These are phyloP conservation scores for Dromococcyx pavoninus DNA, from an alignment of 2,797 vertebrate species.

Conservation along the genomic window DNA sequence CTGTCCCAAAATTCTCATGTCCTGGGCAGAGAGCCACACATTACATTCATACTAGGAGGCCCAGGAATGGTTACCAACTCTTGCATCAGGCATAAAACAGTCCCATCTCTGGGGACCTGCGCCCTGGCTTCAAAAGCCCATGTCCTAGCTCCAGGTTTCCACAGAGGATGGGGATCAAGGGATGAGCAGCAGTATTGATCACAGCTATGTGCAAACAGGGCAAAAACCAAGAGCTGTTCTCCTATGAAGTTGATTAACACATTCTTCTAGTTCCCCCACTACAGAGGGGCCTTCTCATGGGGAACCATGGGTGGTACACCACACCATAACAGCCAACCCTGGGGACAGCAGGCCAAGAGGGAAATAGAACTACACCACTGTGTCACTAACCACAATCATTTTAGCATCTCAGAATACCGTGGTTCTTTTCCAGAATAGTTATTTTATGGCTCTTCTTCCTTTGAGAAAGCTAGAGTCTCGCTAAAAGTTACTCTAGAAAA, in stretches of 20 bases:
- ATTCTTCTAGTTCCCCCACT: background rate
- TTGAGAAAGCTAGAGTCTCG: background rate
- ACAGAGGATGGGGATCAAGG: fast-evolving
- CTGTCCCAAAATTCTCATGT: background rate
- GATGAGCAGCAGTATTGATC: background rate
- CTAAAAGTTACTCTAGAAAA: background rate
- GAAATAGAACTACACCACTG: background rate
- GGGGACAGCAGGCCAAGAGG: fast-evolving
- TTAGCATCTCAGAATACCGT: background rate
- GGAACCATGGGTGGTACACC: background rate
- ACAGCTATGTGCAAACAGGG: background rate
- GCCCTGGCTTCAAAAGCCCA: background rate
- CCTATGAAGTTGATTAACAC: background rate
- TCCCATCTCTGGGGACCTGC: fast-evolving
- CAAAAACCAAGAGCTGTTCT: background rate
- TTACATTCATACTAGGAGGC: background rate
- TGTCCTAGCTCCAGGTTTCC: background rate
- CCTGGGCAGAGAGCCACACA: background rate
- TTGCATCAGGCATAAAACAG: background rate
- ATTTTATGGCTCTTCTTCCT: background rate
- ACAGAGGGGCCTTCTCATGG: background rate
- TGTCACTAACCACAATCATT: background rate
- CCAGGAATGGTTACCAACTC: background rate
- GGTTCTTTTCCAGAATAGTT: background rate
- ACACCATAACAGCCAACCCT: background rate